Evolutionary conservation across 2,113 vertebrate genomes (phyloP).

Genomic region (Taurulus bubalis): DNA sequence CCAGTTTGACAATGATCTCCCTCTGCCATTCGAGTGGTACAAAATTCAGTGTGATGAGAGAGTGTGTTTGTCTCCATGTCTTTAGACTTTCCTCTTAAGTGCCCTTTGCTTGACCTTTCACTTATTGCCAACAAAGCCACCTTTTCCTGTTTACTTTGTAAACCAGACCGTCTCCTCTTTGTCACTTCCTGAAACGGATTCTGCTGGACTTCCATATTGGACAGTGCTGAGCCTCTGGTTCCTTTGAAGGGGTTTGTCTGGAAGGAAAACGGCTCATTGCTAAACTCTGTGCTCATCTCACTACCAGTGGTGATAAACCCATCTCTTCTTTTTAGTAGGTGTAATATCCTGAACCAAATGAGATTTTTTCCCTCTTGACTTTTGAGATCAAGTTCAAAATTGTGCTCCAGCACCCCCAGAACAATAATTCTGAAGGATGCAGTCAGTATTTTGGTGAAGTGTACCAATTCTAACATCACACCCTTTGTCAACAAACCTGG

Average conservation of each 20-base stretch:
- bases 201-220: background rate
- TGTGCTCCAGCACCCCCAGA: constrained; percentile 33
- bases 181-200: background rate
- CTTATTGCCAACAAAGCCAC: background rate
- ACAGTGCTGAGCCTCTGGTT: background rate
- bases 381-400: constrained; percentile 42
- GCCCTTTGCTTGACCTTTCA: background rate
- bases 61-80: background rate
- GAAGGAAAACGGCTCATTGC: background rate
- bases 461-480: constrained; percentile 36
- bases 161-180: constrained; percentile 10
- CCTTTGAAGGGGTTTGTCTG: constrained; percentile 1
- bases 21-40: background rate
- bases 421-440: constrained; percentile 27
- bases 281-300: background rate
- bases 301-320: background rate
- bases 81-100: background rate
- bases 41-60: background rate
- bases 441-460: constrained; percentile 10
- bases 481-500: constrained; percentile 32
- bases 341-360: background rate
- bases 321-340: constrained; percentile 21
- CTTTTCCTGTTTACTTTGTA: constrained; percentile 3
- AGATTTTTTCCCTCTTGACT: constrained; percentile 2
- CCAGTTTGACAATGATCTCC: background rate